Evolutionary conservation across 2,888 invertebrate genomes (phyloP).

Genomic region (Pollenia griseotomentosa): DNA sequence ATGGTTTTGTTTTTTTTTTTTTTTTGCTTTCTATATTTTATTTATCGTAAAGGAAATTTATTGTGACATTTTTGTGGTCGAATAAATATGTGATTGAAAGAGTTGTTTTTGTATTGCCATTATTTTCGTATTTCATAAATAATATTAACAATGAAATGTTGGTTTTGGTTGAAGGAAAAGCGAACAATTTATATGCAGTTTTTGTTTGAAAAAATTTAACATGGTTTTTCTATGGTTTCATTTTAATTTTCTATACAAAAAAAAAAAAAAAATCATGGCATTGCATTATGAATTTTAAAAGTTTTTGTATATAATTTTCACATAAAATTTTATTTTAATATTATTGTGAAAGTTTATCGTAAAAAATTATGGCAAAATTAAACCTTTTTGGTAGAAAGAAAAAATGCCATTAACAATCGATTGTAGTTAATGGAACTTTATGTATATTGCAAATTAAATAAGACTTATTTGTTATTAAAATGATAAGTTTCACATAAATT

Average conservation of each 20-base stretch:
- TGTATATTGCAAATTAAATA: not conserved
- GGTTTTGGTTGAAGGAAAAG: not conserved
- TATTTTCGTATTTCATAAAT: slow-evolving; percentile 44
- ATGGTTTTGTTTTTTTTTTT: slow-evolving; percentile 33
- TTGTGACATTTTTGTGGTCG: slow-evolving; percentile 69
- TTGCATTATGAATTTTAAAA: slow-evolving; percentile 23
- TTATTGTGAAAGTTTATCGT: not conserved
- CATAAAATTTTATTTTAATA: slow-evolving; percentile 1
- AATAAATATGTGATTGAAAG: slow-evolving; percentile 63
- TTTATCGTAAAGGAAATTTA: slow-evolving; percentile 61
- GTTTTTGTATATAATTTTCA: slow-evolving; percentile 1
- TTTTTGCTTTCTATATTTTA: slow-evolving; percentile 6
- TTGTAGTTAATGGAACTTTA: not conserved
- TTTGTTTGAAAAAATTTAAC: not conserved
- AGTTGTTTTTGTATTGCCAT: slow-evolving; percentile 31
- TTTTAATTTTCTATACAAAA: not conserved
- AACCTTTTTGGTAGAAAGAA: not conserved
- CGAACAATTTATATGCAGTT: not conserved
- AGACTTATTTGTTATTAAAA: no score
- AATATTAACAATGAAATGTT: slow-evolving; percentile 15
- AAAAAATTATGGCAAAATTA: slow-evolving; percentile 11
- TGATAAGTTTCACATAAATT: no score
- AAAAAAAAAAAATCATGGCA: not conserved
- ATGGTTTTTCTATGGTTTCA: slow-evolving; percentile 21
- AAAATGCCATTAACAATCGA: not conserved